Conservation (phyloP, 1,140 invertebrate species). For the Drosophila santomea region DNA sequence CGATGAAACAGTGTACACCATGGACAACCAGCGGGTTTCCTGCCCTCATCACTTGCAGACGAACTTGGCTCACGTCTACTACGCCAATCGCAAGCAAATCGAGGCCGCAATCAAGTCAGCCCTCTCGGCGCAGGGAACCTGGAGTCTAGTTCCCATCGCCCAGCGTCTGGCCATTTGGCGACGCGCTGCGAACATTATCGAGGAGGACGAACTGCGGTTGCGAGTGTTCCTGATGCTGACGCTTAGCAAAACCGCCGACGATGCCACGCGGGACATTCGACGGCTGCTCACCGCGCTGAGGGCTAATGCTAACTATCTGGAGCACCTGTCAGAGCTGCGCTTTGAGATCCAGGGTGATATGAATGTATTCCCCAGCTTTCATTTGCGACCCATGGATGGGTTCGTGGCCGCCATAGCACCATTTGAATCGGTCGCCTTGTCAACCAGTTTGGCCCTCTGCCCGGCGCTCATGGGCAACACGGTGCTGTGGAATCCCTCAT, state of each 20-base stretch:
- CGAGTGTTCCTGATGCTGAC: slow-evolving; percentile 98
- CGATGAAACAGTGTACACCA: slow-evolving; percentile 27
- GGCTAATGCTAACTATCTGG: slow-evolving; percentile 95
- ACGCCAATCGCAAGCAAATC: slow-evolving; percentile 92
- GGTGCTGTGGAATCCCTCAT: slow-evolving; percentile 98
- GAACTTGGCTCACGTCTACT: slow-evolving; percentile 95
- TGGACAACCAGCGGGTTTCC: slow-evolving; percentile 31
- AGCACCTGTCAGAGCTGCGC: slow-evolving; percentile 88
- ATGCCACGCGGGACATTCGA: slow-evolving; percentile 98
- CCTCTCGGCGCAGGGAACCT: slow-evolving; percentile 90
- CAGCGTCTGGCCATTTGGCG: slow-evolving; percentile 92
- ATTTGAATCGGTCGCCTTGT: slow-evolving; percentile 99
- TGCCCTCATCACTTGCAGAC: slow-evolving; percentile 92
- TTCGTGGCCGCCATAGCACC: slow-evolving; percentile 98
- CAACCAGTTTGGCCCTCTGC: slow-evolving; percentile 96
- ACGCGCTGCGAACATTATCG: slow-evolving; percentile 94
- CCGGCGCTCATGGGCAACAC: slow-evolving; percentile 99
- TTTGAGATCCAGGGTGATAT: slow-evolving; percentile 40
- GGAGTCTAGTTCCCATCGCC: slow-evolving; percentile 92
- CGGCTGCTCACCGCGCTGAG: slow-evolving; percentile 97
- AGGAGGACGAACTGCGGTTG: slow-evolving; percentile 93
- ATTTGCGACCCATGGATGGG: slow-evolving; percentile 95
- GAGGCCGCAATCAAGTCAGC: slow-evolving; percentile 94
- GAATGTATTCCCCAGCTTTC: slow-evolving; percentile 86
- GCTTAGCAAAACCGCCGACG: slow-evolving; percentile 96